These are phyloP conservation scores for Polyergus mexicanus DNA, from an alignment of 1,140 invertebrate species.

Conservation along the genomic window DNA sequence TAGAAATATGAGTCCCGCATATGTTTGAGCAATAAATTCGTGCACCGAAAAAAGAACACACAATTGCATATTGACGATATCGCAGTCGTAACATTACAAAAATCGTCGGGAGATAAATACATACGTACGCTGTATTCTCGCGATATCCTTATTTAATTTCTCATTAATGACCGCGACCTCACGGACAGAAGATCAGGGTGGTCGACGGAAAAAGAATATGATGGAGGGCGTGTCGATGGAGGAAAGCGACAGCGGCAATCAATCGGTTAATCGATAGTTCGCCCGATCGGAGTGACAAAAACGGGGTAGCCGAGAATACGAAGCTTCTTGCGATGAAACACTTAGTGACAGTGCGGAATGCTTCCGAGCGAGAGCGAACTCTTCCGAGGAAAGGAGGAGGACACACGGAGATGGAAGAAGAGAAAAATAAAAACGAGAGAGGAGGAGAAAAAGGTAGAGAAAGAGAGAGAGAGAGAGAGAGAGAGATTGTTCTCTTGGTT, in stretches of 20 bases:
- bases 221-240: slow-evolving; percentile 37
- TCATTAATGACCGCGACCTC: slow-evolving; percentile 1
- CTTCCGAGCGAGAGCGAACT: slow-evolving; percentile 32
- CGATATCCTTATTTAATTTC: slow-evolving; percentile 51
- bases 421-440: not conserved
- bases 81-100: not conserved
- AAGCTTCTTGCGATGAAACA: slow-evolving; percentile 35
- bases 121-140: not conserved
- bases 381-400: slow-evolving; percentile 44
- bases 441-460: not conserved
- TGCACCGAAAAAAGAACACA: not conserved
- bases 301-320: not conserved
- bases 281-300: slow-evolving; percentile 27
- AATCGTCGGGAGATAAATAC: not conserved
- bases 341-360: slow-evolving; percentile 34
- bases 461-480: not conserved
- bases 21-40: not conserved
- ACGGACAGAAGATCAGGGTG: slow-evolving; percentile 33
- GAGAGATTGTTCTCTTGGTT: slow-evolving; percentile 50
- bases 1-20: not conserved
- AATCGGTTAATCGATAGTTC: slow-evolving; percentile 69
- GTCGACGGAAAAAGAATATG: slow-evolving; percentile 25
- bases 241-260: slow-evolving; percentile 48
- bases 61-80: not conserved
- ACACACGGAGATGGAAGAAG: slow-evolving; percentile 1